Evolutionary conservation across 2,888 invertebrate genomes (phyloP), one percentile per base, ranked within the genome.

Genomic region (Nysson spinosus): DNA sequence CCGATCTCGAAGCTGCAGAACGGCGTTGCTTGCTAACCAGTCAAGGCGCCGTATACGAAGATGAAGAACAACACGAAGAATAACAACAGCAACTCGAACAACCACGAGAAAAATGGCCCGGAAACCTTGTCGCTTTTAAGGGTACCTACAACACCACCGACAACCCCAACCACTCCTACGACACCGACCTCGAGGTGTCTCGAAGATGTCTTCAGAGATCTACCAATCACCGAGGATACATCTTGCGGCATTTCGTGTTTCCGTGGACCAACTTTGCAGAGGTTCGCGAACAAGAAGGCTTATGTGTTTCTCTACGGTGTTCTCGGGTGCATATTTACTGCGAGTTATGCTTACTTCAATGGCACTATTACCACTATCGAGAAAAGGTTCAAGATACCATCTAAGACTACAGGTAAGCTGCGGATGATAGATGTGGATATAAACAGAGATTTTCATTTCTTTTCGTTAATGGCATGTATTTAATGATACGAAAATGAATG

Each of bases 341-440:
- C 93, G 77, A 91, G 91, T 60, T 93, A 91, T 77, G 91, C 93
- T 2, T 93, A 93, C 80, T 93, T 92, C 76, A 92, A 92, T 78
- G 93, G 93, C n/a, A 93, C 92, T 20, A 92, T 93, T 61, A 93
- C 93, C 46, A 93, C 93, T 2, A 88, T 93, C 66, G 93, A 93
- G 84, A 93, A 93, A 80, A 88, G 93, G 71, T 93, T 92, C 81
- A 93, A 92, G 84, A 93, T 93, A 79, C 92, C 93, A 11, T 93
- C 92, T 30, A 90, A 90, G 82, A 93, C 92, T 19, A 92, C 92
- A 69, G 93, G 91, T 91, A 79, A 87, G 83, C 75, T 35, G 9
- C n/a, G n/a, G n/a, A n/a, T n/a, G n/a, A n/a, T n/a, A n/a, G n/a
- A n/a, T n/a, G 28, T 26, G 28, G 0, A 11, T 24, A 24, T 24